Percentiles rank a stretch among this genome's conserved stretches.
Evolutionary conservation across 2,113 vertebrate species (phyloP).

Genomic region (Cavia aperea): DNA sequence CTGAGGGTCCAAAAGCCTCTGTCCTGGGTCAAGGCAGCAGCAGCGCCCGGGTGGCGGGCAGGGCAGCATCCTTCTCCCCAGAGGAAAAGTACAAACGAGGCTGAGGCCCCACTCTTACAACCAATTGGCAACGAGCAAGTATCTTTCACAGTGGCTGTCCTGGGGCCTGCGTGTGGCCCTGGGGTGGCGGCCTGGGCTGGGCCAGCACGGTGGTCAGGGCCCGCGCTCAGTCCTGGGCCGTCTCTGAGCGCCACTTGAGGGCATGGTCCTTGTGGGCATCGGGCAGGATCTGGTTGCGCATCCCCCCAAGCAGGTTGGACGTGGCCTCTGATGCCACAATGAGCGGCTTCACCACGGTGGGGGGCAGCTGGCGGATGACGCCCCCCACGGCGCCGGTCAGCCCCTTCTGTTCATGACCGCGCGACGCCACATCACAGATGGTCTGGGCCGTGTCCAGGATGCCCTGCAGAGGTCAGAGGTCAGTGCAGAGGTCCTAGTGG

Average conservation of each 20-base stretch:
- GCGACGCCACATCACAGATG: constrained; percentile 87
- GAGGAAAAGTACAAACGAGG: constrained; percentile 59
- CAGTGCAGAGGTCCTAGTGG: not conserved
- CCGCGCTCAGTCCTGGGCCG: constrained; percentile 47
- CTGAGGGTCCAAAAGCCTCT: constrained; percentile 20
- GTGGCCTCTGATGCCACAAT: constrained; percentile 92
- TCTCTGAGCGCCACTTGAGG: constrained; percentile 57
- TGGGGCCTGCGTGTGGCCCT: constrained; percentile 67
- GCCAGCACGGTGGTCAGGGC: constrained; percentile 74
- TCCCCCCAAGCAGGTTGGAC: constrained; percentile 89
- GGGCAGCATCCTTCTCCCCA: constrained; percentile 2
- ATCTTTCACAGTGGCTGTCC: constrained; percentile 11
- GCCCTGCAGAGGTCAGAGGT: constrained; percentile 75
- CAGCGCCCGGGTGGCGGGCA: constrained; percentile 67
- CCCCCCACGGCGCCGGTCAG: constrained; percentile 90
- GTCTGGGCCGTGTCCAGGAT: constrained; percentile 91
- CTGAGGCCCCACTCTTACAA: not conserved
- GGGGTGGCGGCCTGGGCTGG: constrained; percentile 70
- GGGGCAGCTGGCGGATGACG: constrained; percentile 91
- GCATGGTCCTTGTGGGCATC: constrained; percentile 65
- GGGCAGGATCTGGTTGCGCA: constrained; percentile 76
- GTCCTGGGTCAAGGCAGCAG: constrained; percentile 63
- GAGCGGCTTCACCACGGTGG: constrained; percentile 89
- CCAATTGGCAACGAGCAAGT: not conserved
- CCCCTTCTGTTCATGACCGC: constrained; percentile 92